A percentile compares a stretch with the other conserved stretches of the same genome.
phyloP scores from a whole-genome alignment of 2,113 vertebrate genomes.

The Furnarius figulus region DNA sequence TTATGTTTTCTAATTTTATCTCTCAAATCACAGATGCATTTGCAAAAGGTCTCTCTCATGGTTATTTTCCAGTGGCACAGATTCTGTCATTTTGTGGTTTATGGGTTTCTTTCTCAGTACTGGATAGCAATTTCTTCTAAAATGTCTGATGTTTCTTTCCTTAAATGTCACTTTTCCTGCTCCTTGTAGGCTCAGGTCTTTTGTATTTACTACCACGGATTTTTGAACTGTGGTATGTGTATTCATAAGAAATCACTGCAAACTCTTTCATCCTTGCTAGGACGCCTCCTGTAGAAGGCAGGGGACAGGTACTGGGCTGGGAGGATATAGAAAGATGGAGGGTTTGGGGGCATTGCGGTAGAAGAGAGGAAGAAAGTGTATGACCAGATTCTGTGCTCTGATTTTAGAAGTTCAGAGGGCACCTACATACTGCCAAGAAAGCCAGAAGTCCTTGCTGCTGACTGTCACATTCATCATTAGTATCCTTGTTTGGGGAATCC shows the following conservation, averaged over 20 bases:
- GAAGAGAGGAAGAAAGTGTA: not conserved
- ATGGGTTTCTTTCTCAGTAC: not conserved
- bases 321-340: not conserved
- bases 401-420: not conserved
- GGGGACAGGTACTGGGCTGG: not conserved
- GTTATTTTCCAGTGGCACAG: not conserved
- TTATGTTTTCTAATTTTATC: not conserved
- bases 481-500: not conserved
- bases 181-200: not conserved
- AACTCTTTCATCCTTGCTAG: not conserved
- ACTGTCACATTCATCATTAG: fast-evolving
- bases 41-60: not conserved
- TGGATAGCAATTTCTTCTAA: not conserved
- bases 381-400: not conserved
- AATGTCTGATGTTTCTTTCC: not conserved
- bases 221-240: not conserved
- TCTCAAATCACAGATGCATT: not conserved
- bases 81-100: not conserved
- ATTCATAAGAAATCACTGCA: not conserved
- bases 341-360: not conserved
- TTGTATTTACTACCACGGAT: not conserved
- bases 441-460: not conserved
- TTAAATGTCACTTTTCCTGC: not conserved
- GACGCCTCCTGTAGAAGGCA: not conserved
- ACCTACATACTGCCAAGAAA: not conserved